Percentiles rank a stretch among this genome's conserved stretches.
Evolutionary conservation across 2,797 vertebrate genomes (phyloP).

Genomic region (Cirrhinus molitorella): DNA sequence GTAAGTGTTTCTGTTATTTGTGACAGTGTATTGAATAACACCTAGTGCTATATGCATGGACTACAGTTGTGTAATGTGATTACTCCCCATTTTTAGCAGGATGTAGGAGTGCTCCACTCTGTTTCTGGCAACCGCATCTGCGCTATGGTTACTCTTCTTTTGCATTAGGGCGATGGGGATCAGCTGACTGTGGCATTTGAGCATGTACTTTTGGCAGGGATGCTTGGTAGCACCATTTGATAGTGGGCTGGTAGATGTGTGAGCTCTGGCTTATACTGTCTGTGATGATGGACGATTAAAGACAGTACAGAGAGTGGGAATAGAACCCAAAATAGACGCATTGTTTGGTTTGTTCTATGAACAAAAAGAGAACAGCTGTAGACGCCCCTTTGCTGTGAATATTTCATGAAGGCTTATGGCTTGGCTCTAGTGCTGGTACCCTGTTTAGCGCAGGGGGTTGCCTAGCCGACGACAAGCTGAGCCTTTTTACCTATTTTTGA

Average conservation of each 20-base stretch:
- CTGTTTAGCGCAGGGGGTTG: constrained; percentile 14
- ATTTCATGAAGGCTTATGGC: constrained; percentile 49
- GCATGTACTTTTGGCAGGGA: constrained; percentile 17
- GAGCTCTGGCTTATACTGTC: constrained; percentile 23
- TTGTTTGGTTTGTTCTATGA: constrained; percentile 47
- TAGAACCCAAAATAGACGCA: constrained; percentile 17
- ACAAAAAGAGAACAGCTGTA: constrained; percentile 53
- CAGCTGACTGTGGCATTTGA: constrained; percentile 24
- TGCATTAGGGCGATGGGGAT: constrained; percentile 10
- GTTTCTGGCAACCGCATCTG: neutral
- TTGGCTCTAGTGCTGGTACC: constrained; percentile 5
- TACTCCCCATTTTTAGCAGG: constrained; percentile 21
- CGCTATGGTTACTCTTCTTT: neutral
- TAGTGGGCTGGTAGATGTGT: constrained; percentile 6
- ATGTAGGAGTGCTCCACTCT: constrained; percentile 31
- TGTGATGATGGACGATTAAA: constrained; percentile 21
- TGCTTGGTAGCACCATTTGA: constrained; percentile 11
- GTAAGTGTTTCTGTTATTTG: constrained; percentile 4
- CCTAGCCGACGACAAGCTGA: constrained; percentile 3
- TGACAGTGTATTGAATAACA: constrained; percentile 6
- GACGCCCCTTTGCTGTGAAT: constrained; percentile 40
- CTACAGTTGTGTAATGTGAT: constrained; percentile 32
- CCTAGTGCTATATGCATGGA: neutral
- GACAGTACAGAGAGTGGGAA: constrained; percentile 15
- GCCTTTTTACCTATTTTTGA: neutral